phyloP scores from a whole-genome alignment of 2,888 invertebrate genomes.

The Brassicogethes aeneus region DNA sequence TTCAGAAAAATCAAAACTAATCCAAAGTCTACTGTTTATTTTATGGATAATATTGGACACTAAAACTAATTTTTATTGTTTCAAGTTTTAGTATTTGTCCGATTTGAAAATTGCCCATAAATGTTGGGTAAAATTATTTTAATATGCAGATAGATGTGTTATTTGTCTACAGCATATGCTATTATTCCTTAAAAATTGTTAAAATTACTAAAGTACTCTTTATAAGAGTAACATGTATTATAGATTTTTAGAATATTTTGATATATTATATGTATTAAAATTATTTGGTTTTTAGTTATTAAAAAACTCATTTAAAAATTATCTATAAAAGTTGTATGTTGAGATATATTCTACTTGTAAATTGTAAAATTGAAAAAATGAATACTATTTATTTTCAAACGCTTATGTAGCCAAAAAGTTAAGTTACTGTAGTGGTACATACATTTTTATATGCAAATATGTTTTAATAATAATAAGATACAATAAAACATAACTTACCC shows the following conservation, averaged over 20 bases:
- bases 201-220: constrained; percentile 24
- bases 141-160: constrained; percentile 2
- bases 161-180: constrained; percentile 13
- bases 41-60: too few relatives aligned
- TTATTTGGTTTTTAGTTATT: not conserved
- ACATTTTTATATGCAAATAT: constrained; percentile 28
- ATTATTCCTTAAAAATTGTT: constrained; percentile 21
- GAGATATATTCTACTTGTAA: constrained; percentile 20
- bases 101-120: not conserved
- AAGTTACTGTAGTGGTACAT: constrained; percentile 25
- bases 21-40: too few relatives aligned
- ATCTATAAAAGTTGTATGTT: constrained; percentile 13
- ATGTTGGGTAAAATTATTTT: not conserved
- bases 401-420: constrained; percentile 26
- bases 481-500: constrained; percentile 13
- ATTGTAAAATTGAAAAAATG: constrained; percentile 19
- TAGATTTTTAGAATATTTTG: constrained; percentile 19
- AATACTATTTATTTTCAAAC: constrained; percentile 28
- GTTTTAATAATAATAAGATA: constrained; percentile 22
- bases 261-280: not conserved
- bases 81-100: not conserved
- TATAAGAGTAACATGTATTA: constrained; percentile 27
- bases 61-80: not conserved
- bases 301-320: not conserved
- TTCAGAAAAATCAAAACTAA: too few relatives aligned